Percentiles rank a stretch among this genome's conserved stretches.
These are phyloP conservation scores for Chelonus formosanus DNA, from an alignment of 2,888 invertebrate genomes.

Conservation along the genomic window DNA sequence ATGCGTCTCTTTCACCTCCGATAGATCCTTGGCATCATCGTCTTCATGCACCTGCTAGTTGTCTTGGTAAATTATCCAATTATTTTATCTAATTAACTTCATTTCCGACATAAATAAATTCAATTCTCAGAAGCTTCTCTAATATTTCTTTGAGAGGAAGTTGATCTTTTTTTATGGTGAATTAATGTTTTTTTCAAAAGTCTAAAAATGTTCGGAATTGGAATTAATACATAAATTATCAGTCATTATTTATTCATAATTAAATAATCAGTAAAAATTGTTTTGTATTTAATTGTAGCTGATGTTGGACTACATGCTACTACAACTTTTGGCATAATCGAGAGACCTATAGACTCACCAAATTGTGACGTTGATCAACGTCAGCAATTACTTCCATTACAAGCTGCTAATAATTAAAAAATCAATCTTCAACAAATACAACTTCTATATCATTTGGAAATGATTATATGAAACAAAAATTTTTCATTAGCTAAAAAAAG, in stretches of 20 bases:
- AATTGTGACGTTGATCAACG: constrained; percentile 57
- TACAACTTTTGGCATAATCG: constrained; percentile 45
- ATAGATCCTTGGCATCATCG: constrained; percentile 52
- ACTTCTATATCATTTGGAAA: no score
- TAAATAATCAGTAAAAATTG: no score
- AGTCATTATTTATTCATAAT: no score
- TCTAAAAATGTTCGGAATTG: no score
- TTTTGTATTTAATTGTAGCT: constrained; percentile 41
- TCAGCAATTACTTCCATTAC: constrained; percentile 51
- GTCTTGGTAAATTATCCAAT: constrained; percentile 40
- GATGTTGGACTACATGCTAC: constrained; percentile 57
- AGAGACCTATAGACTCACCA: constrained; percentile 45
- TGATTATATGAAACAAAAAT: no score
- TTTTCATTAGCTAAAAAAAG: no score
- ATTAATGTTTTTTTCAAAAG: no score
- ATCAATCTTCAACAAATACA: constrained; percentile 42
- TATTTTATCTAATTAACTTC: neutral
- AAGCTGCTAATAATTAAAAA: constrained; percentile 55
- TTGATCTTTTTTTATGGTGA: no score
- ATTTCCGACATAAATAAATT: no score
- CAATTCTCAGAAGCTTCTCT: no score
- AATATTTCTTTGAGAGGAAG: no score
- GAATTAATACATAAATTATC: no score
- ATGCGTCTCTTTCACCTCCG: constrained; percentile 83
- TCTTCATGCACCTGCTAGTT: constrained; percentile 36